Conservation (phyloP, 2,888 invertebrate genomes). For the Calliscelio sp. region DNA sequence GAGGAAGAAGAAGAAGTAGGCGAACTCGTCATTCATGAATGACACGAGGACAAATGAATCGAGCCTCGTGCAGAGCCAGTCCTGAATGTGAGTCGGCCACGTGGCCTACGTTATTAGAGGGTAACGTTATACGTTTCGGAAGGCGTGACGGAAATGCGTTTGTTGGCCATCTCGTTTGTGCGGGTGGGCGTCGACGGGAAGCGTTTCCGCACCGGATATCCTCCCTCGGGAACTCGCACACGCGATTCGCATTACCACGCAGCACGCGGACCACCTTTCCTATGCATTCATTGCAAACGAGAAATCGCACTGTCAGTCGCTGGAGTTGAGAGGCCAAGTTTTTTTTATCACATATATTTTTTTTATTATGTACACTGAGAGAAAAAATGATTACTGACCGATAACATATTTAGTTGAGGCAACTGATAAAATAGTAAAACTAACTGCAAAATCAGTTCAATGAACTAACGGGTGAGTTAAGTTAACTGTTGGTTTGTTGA, state of each 20-base stretch:
- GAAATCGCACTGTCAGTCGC: background rate
- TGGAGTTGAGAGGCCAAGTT: background rate
- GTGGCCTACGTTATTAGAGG: constrained; percentile 70
- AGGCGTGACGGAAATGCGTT: constrained; percentile 77
- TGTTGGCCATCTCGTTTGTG: constrained; percentile 73
- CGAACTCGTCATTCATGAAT: constrained; percentile 62
- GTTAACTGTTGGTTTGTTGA: too few relatives aligned
- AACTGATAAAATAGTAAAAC: too few relatives aligned
- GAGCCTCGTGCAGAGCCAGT: constrained; percentile 28
- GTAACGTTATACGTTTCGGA: constrained; percentile 75
- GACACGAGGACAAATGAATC: constrained; percentile 65
- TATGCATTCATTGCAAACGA: constrained; percentile 41
- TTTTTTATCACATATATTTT: too few relatives aligned
- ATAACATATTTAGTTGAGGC: too few relatives aligned
- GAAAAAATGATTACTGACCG: too few relatives aligned
- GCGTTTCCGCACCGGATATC: constrained; percentile 85
- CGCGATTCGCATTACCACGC: constrained; percentile 79
- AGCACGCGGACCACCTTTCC: constrained; percentile 69
- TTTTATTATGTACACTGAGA: too few relatives aligned
- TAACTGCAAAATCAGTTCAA: too few relatives aligned
- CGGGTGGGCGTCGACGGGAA: constrained; percentile 79
- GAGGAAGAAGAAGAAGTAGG: constrained; percentile 52
- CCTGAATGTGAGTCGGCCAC: constrained; percentile 63
- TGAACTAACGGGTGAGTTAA: too few relatives aligned
- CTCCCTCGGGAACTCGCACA: constrained; percentile 81